Evolutionary conservation across 2,888 invertebrate genomes (phyloP).

Genomic region (Oegoconia quadripuncta): DNA sequence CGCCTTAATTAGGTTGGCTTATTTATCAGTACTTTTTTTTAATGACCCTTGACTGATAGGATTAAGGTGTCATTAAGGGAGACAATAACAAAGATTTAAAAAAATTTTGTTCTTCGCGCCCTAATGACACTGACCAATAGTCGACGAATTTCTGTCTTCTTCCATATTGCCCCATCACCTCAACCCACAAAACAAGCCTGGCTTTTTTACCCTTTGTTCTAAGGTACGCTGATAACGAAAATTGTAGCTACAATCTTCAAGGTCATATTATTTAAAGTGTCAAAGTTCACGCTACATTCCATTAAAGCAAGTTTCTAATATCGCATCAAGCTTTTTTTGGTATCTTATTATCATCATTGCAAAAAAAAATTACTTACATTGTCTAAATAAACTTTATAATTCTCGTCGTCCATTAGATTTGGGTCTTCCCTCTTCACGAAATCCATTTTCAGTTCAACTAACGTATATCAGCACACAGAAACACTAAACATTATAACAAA

Average conservation of each 20-base stretch:
- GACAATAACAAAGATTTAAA: too few relatives aligned
- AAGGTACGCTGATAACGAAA: not conserved
- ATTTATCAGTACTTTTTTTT: too few relatives aligned
- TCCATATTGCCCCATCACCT: too few relatives aligned
- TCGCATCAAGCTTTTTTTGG: not conserved
- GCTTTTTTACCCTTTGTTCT: too few relatives aligned
- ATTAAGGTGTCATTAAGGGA: too few relatives aligned
- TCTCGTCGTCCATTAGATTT: slow-evolving; percentile 57
- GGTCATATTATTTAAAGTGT: slow-evolving; percentile 8
- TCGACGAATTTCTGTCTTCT: too few relatives aligned
- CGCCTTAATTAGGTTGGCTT: too few relatives aligned
- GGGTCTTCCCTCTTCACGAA: slow-evolving; percentile 68
- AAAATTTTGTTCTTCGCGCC: too few relatives aligned
- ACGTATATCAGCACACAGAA: slow-evolving; percentile 17
- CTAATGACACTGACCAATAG: too few relatives aligned
- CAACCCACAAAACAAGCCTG: too few relatives aligned
- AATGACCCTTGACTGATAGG: too few relatives aligned
- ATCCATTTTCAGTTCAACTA: slow-evolving; percentile 47
- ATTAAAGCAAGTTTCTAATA: slow-evolving; percentile 1
- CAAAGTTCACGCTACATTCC: slow-evolving; percentile 8
- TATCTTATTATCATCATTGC: slow-evolving; percentile 3
- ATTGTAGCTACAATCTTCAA: not conserved
- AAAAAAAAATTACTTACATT: slow-evolving; percentile 45
- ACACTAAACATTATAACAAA: slow-evolving; percentile 15
- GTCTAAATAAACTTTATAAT: slow-evolving; percentile 61